A percentile compares a stretch with the other conserved stretches of the same genome.
These are phyloP conservation scores for Tragelaphus eurycerus DNA, from an alignment of 2,797 vertebrate species.

Conservation along the genomic window DNA sequence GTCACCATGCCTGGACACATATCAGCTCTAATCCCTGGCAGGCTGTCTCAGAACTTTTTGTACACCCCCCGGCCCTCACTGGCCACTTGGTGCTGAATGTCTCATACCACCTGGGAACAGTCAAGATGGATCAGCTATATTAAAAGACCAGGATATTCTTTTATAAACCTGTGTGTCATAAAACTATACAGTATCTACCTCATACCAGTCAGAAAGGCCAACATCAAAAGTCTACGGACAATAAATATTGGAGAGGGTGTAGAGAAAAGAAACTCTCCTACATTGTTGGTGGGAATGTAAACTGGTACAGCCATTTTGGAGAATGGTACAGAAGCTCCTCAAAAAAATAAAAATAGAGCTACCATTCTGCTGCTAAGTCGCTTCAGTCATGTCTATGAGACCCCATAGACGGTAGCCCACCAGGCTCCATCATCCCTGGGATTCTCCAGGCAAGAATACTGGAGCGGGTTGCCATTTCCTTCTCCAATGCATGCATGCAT, in stretches of 20 bases:
- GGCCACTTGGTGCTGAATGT: neutral
- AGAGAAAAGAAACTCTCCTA: neutral
- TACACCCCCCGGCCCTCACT: neutral
- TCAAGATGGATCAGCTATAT: neutral
- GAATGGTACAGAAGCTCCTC: neutral
- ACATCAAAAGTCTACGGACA: neutral
- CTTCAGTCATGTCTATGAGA: neutral
- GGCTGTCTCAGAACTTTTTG: neutral
- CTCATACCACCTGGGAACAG: neutral
- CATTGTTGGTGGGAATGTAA: neutral
- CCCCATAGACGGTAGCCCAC: rapidly evolving
- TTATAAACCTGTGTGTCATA: neutral
- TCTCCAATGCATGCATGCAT: neutral
- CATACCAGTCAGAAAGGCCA: neutral
- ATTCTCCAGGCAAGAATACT: neutral
- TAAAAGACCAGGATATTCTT: neutral
- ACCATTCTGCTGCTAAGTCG: neutral
- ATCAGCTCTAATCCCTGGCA: neutral
- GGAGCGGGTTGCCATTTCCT: neutral
- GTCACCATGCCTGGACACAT: neutral
- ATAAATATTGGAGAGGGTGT: neutral
- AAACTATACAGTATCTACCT: neutral
- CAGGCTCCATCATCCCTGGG: neutral
- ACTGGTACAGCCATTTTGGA: neutral
- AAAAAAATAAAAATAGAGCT: neutral